Base-by-base conservation (phyloP, 2,113 vertebrate species). In the Megaptera novaeangliae region DNA sequence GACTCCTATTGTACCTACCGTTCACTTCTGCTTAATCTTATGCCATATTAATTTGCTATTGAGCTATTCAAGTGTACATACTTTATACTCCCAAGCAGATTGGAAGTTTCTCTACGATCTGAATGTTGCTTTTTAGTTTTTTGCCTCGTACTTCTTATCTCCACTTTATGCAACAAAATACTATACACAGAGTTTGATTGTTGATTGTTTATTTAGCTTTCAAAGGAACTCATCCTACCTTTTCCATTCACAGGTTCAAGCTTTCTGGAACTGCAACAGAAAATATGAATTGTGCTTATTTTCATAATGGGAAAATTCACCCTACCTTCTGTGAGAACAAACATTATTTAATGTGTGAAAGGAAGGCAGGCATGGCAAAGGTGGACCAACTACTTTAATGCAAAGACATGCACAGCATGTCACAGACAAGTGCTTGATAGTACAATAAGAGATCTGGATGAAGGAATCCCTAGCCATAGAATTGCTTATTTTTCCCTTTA, bases 291-390 rank as follows among this genome's bases (percentile, higher is more conserved):
- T 97, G 97, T 93, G 97, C 96, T 68, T 98, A 96, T 83, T 97
- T 98, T 91, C 77, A 82, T 36, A 88, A 86, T 8, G 95, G 96
- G 25, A 97, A 96, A 88, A 91, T 97, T 61, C 5, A 84, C 63
- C 55, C 97, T 59, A 59, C 96, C 57, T 68, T 61, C 44, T 98
- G 98, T 85, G 2, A 72, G 8, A 69, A 69, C 8, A 96, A 25
- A 68, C 64, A 94, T 77, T 91, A 46, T n/a, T 94, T 97, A 57
- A 97, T 97, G 25, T 98, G 98, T 88, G 97, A 98, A 55, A 96
- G 46, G 93, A 97, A 89, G 41, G 90, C 97, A n/a, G 80, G 80
- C 7, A 0, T 18, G 90, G 20, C 36, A 12, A 96, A 92, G 2
- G 2, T 92, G 41, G 75, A 86, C 6, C 18, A 88, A 18, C 90